Percentiles rank a stretch among this genome's conserved stretches.
These are phyloP conservation scores for Anguilla megastoma DNA, from an alignment of 2,797 vertebrate species.

Conservation along the genomic window DNA sequence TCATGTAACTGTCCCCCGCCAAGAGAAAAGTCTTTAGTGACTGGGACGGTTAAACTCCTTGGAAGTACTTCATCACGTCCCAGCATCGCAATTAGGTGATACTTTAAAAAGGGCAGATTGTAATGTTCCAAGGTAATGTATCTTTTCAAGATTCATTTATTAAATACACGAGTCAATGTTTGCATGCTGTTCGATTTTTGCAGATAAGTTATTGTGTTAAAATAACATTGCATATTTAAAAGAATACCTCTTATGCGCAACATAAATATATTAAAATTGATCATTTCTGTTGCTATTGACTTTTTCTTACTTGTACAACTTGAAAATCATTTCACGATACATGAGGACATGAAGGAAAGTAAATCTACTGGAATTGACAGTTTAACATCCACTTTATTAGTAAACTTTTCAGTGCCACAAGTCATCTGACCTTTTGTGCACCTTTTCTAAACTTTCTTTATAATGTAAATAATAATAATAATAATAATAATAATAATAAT, in stretches of 20 bases:
- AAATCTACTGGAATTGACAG: conserved; percentile 29
- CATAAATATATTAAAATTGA: not conserved
- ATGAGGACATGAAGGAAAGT: not conserved
- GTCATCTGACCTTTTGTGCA: not conserved
- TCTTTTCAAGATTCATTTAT: not conserved
- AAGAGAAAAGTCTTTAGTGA: not conserved
- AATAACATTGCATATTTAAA: not conserved
- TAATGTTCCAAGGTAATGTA: not conserved
- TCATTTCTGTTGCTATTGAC: not conserved
- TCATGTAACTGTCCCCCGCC: not conserved
- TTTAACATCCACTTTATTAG: conserved; percentile 30
- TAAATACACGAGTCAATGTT: not conserved
- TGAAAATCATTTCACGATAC: not conserved
- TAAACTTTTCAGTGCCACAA: not conserved
- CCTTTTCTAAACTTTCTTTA: not conserved
- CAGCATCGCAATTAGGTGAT: not conserved
- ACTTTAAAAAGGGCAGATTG: not conserved
- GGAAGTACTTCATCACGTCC: not conserved
- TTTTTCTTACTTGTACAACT: not conserved
- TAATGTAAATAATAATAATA: not conserved
- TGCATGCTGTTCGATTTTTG: not conserved
- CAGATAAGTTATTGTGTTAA: not conserved
- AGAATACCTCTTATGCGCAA: not conserved
- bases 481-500: not conserved
- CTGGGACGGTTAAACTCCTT: not conserved